Evolutionary conservation across 1,140 invertebrate species (phyloP).

Genomic region (Idris sp.): DNA sequence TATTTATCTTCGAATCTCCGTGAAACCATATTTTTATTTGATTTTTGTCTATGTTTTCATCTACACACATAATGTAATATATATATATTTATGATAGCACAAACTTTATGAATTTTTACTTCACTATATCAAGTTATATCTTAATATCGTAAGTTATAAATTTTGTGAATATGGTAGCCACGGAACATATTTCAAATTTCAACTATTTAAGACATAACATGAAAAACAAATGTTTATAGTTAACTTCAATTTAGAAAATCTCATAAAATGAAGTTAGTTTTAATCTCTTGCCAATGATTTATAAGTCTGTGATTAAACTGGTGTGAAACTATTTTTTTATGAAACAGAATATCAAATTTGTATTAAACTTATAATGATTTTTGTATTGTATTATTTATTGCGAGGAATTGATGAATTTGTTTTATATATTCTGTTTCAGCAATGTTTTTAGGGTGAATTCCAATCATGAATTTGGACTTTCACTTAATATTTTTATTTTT

Average conservation of each 20-base stretch:
- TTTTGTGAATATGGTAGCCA: conserved; percentile 44
- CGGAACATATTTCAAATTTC: conserved; percentile 5
- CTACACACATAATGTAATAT: conserved; percentile 62
- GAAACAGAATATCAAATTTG: no score
- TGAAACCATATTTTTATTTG: conserved; percentile 4
- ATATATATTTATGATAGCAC: conserved; percentile 33
- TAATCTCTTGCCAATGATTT: no score
- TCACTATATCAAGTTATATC: conserved; percentile 43
- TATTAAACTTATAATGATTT: no score
- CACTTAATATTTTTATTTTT: no score
- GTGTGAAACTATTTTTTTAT: no score
- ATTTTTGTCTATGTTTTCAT: conserved; percentile 46
- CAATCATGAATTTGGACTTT: no score
- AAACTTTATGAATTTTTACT: conserved; percentile 57
- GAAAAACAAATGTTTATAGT: no score
- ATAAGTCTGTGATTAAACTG: no score
- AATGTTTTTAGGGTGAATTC: no score
- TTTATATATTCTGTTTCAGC: conserved; percentile 3
- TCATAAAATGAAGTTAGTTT: no score
- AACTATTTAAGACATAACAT: no score
- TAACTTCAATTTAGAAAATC: neutral
- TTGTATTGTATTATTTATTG: conserved; percentile 26
- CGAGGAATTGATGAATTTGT: conserved; percentile 41
- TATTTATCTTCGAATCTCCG: conserved; percentile 15
- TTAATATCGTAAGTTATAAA: no score